These are phyloP conservation scores for Ectropis grisescens DNA, from an alignment of 1,140 invertebrate species.

Conservation along the genomic window DNA sequence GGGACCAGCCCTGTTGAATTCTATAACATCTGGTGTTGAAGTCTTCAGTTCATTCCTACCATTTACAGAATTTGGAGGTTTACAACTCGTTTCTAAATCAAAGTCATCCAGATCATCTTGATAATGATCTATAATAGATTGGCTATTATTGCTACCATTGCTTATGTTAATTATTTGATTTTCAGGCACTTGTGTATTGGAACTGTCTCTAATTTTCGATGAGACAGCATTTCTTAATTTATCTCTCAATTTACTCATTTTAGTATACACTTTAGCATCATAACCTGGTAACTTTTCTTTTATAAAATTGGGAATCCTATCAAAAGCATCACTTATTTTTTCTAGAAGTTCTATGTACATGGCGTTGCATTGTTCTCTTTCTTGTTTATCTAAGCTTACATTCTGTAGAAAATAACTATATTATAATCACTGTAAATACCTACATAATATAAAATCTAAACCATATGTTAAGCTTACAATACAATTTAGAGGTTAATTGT, in stretches of 20 bases:
- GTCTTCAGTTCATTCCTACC: no score
- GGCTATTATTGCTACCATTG: no score
- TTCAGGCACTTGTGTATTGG: constrained; percentile 1
- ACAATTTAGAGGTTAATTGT: no score
- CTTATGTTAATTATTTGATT: no score
- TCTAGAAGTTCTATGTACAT: constrained; percentile 60
- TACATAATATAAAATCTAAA: no score
- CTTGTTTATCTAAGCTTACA: constrained; percentile 18
- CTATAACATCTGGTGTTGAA: constrained; percentile 25
- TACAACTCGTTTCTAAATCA: constrained; percentile 21
- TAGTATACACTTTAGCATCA: constrained; percentile 38
- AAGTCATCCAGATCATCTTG: constrained; percentile 28
- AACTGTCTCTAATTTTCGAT: constrained; percentile 13
- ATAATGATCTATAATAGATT: constrained; percentile 10
- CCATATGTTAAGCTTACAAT: no score
- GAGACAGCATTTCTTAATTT: constrained; percentile 30
- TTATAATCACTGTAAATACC: neutral
- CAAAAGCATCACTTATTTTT: constrained; percentile 52
- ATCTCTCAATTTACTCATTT: constrained; percentile 39
- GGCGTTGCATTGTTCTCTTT: constrained; percentile 44
- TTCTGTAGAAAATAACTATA: constrained; percentile 24
- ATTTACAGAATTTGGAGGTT: no score
- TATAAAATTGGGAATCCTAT: constrained; percentile 53
- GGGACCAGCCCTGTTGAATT: constrained; percentile 16
- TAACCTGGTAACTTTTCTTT: constrained; percentile 57